Conservation (phyloP, 2,113 vertebrate species). For the Dunckerocampus dactyliophorus region DNA sequence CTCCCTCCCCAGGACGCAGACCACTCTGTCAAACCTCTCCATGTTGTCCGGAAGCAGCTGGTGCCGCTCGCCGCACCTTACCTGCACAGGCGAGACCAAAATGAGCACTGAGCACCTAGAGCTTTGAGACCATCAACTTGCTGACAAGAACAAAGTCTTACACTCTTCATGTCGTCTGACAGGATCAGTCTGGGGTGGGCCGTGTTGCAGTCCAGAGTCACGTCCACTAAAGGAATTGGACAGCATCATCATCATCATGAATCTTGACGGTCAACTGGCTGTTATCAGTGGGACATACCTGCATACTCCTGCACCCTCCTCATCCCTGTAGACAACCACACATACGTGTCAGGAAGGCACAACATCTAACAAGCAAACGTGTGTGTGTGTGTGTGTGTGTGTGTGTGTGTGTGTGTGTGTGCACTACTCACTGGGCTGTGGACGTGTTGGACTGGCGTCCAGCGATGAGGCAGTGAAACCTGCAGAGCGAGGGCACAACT, state of each 20-base stretch:
- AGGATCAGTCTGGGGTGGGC: slow-evolving; percentile 70
- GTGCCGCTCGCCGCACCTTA: slow-evolving; percentile 53
- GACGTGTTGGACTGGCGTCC: slow-evolving; percentile 30
- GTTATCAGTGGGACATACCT: slow-evolving; percentile 34
- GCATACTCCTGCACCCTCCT: slow-evolving; percentile 65
- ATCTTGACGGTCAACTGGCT: too few relatives aligned
- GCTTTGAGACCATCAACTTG: background rate
- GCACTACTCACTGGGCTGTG: slow-evolving; percentile 57
- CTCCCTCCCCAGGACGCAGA: slow-evolving; percentile 68
- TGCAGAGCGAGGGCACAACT: slow-evolving; percentile 21
- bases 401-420: background rate
- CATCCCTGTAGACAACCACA: slow-evolving; percentile 44
- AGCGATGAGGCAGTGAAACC: slow-evolving; percentile 32
- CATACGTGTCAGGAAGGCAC: background rate
- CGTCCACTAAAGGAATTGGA: slow-evolving; percentile 48
- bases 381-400: background rate
- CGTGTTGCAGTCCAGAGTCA: slow-evolving; percentile 60
- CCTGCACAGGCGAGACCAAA: slow-evolving; percentile 21
- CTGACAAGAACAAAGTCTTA: slow-evolving; percentile 29
- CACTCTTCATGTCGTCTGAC: slow-evolving; percentile 66
- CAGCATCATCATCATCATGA: too few relatives aligned
- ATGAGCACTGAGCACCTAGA: too few relatives aligned
- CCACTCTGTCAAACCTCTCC: slow-evolving; percentile 62
- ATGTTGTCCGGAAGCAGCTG: slow-evolving; percentile 51
- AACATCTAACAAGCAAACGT: too few relatives aligned